Conservation (phyloP, 2,888 invertebrate species). For the Cataglyphis altisquamis region DNA sequence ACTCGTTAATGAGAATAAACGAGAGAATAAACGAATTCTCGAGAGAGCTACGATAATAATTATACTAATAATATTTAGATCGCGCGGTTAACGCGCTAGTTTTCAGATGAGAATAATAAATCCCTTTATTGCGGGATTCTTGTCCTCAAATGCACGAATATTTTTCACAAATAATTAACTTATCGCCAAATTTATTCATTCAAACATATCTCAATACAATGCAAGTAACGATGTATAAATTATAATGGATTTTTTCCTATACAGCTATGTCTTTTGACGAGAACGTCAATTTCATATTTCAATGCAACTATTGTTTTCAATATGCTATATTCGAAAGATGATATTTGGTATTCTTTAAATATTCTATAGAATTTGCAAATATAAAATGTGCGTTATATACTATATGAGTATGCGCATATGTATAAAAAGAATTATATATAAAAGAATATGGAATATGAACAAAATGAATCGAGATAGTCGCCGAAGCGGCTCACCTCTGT, state of each 20-base stretch:
- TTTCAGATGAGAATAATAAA: constrained; percentile 52
- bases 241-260: background rate
- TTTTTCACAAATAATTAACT: background rate
- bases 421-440: background rate
- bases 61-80: constrained; percentile 69
- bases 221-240: background rate
- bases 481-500: constrained; percentile 12
- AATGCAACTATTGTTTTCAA: background rate
- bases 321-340: background rate
- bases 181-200: constrained; percentile 1
- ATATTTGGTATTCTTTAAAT: background rate
- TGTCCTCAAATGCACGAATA: background rate
- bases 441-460: background rate
- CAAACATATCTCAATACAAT: background rate
- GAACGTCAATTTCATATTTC: background rate
- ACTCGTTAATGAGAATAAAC: constrained; percentile 73
- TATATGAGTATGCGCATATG: background rate
- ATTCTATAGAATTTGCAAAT: background rate
- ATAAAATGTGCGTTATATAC: background rate
- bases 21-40: constrained; percentile 67
- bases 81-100: constrained; percentile 44
- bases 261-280: background rate
- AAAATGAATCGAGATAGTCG: constrained; percentile 19
- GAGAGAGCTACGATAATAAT: constrained; percentile 59
- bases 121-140: constrained; percentile 51